A percentile compares a stretch with the other conserved stretches of the same genome.
phyloP scores from a whole-genome alignment of 1,140 invertebrate species.

The Tetramorium alpestre region DNA sequence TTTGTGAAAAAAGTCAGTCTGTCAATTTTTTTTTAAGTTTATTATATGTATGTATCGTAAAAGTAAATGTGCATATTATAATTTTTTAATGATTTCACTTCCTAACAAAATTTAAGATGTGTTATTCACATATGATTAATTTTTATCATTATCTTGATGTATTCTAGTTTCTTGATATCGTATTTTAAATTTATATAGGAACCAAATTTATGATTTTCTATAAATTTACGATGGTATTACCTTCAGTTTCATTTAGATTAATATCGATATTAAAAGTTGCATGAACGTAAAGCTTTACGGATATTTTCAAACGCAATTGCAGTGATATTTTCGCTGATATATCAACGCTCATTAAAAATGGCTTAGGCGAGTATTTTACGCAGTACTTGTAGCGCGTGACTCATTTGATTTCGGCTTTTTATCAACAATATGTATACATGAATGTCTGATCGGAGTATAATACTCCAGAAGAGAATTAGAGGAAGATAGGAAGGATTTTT shows the following conservation, averaged over 20 bases:
- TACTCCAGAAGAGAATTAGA: neutral
- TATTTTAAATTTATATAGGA: neutral
- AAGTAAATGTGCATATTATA: neutral
- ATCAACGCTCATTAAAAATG: neutral
- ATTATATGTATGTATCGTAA: neutral
- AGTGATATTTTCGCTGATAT: conserved; percentile 16
- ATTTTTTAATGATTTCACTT: neutral
- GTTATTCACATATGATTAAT: neutral
- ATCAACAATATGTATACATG: neutral
- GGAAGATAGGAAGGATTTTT: neutral
- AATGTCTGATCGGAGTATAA: neutral
- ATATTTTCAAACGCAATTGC: neutral
- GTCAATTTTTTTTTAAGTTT: conserved; percentile 15
- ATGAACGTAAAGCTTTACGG: conserved; percentile 6
- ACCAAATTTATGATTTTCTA: conserved; percentile 9
- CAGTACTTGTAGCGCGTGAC: neutral
- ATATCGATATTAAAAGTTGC: neutral
- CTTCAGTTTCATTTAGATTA: neutral
- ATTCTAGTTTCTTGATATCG: neutral
- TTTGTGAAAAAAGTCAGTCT: conserved; percentile 33
- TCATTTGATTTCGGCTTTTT: conserved; percentile 29
- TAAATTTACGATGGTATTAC: conserved; percentile 7
- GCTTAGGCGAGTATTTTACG: neutral
- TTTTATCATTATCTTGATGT: neutral
- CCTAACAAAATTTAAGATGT: neutral